Percentiles rank a stretch among this genome's conserved stretches.
These are phyloP conservation scores for Helarctos malayanus DNA, from an alignment of 2,797 vertebrate species.

Conservation along the genomic window DNA sequence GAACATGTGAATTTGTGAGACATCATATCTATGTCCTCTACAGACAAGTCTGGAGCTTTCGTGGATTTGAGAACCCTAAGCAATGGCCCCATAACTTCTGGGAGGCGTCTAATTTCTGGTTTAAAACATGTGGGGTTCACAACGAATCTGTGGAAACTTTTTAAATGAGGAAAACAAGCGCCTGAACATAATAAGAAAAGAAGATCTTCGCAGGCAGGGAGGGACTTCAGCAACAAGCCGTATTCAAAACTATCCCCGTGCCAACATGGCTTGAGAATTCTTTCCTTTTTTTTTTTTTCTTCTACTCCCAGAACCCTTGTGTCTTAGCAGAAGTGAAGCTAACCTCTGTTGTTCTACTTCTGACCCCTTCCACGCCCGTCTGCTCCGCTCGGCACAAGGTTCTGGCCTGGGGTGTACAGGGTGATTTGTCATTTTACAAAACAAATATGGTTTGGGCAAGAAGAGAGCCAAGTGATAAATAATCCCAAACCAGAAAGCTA, in stretches of 20 bases:
- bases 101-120: not conserved
- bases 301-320: not conserved
- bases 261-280: no score
- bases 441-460: constrained; percentile 64
- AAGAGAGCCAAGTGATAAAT: constrained; percentile 79
- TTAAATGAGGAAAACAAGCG: not conserved
- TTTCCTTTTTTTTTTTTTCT: not conserved
- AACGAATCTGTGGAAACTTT: not conserved
- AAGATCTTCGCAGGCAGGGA: not conserved
- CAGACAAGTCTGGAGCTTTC: not conserved
- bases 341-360: not conserved
- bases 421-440: constrained; percentile 79
- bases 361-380: not conserved
- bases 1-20: not conserved
- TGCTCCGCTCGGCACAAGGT: not conserved
- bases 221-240: no score
- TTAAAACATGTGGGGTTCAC: not conserved
- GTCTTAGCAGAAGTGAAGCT: not conserved
- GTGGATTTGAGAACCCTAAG: not conserved
- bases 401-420: not conserved
- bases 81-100: not conserved
- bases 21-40: not conserved
- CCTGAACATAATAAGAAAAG: not conserved
- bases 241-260: not conserved
- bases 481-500: constrained; percentile 60